Evolutionary conservation across 2,888 invertebrate genomes (phyloP).

Genomic region (Dastarcus helophoroides): DNA sequence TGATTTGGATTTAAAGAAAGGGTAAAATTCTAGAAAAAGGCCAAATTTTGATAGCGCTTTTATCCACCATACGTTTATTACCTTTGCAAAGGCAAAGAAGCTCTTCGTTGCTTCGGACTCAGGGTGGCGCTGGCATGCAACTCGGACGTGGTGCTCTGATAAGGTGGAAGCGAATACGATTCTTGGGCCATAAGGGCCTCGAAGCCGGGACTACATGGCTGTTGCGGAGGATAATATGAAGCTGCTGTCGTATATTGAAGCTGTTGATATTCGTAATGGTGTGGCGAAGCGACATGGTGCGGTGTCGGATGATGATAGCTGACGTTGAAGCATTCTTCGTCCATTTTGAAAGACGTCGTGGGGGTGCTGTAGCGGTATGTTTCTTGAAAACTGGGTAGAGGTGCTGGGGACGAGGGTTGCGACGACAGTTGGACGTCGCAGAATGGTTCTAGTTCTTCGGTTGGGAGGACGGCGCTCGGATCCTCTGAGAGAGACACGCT

Average conservation of each 20-base stretch:
- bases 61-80: too few species aligned
- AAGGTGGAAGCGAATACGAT: slow-evolving; percentile 59
- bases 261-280: slow-evolving; percentile 50
- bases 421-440: slow-evolving; percentile 49
- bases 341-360: slow-evolving; percentile 55
- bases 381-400: slow-evolving; percentile 77
- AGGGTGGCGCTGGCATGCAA: slow-evolving; percentile 55
- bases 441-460: slow-evolving; percentile 65
- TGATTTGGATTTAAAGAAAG: too few species aligned
- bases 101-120: slow-evolving; percentile 55
- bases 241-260: slow-evolving; percentile 39
- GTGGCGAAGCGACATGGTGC: slow-evolving; percentile 41
- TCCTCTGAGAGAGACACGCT: slow-evolving; percentile 64
- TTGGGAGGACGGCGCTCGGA: slow-evolving; percentile 48
- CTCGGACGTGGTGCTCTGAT: slow-evolving; percentile 50
- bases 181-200: slow-evolving; percentile 46
- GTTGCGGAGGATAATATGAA: slow-evolving; percentile 49
- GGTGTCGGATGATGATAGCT: slow-evolving; percentile 36
- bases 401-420: slow-evolving; percentile 30
- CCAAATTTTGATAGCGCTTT: too few species aligned
- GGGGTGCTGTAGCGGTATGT: slow-evolving; percentile 60
- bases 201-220: slow-evolving; percentile 44
- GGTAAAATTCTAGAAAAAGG: too few species aligned
- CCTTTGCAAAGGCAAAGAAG: slow-evolving; percentile 61
- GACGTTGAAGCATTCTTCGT: slow-evolving; percentile 71